These are phyloP conservation scores for Trinorchestia longiramus DNA, from an alignment of 1,140 invertebrate species.

Conservation along the genomic window DNA sequence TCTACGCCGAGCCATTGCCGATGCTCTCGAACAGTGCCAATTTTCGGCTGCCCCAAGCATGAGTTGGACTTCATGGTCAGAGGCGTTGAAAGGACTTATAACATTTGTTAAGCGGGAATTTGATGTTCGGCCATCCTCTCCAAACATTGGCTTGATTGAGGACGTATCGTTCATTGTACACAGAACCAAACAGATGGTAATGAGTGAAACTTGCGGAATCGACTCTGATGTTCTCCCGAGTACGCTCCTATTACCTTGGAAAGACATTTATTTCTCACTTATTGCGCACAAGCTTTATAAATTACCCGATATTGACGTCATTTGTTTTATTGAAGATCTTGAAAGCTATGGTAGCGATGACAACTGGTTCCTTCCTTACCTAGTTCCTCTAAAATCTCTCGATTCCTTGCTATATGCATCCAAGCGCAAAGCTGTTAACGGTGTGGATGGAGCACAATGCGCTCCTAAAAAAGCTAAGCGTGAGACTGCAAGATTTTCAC, in stretches of 20 bases:
- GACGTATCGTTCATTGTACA: not conserved
- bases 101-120: not conserved
- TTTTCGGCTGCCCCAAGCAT: not conserved
- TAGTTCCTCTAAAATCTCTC: not conserved
- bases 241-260: not conserved
- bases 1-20: not conserved
- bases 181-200: not conserved
- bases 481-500: not conserved
- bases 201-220: too few species aligned
- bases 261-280: not conserved
- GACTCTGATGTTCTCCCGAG: not conserved
- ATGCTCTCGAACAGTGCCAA: constrained; percentile 13
- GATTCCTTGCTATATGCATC: not conserved
- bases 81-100: not conserved
- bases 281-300: not conserved
- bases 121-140: not conserved
- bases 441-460: not conserved
- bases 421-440: not conserved
- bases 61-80: not conserved
- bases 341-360: not conserved
- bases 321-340: not conserved
- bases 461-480: not conserved
- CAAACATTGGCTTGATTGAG: not conserved
- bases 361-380: not conserved
- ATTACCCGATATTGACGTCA: constrained; percentile 3